Base-by-base conservation (phyloP, 2,797 vertebrate species). In the Rhyacichthys aspro region DNA sequence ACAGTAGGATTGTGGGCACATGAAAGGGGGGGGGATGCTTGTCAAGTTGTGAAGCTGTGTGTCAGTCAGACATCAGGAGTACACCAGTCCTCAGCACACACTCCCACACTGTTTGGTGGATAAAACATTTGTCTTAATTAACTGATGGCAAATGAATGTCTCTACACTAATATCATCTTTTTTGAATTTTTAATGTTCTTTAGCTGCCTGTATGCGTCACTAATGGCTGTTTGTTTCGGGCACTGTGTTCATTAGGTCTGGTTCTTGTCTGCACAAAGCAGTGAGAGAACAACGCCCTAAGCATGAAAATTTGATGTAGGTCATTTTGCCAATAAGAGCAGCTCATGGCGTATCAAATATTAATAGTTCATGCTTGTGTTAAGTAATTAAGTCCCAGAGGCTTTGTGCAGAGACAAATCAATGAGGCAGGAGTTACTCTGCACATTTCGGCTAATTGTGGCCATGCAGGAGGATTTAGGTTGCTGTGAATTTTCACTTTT, bases 341-440 rank as follows among this genome's bases (percentile, higher is more conserved):
- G 43, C 37, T 53, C 49, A 55, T 57, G 59, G 41, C 74, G 17
- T 53, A 90, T 94, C 42, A 90, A 92, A 90, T 91, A 93, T 93
- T 91, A 84, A 93, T 90, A 68, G 68, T 64, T 67, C 79, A 89
- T 88, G 59, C 64, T 56, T 39, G 14, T 53, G 76, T 85, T 84
- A 86, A 88, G 88, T 88, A 89, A 93, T 91, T 83, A 87, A 75
- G 65, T 89, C 91, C 88, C 86, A 47, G 42, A 50, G 83, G 89
- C 67, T 83, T 88, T 81, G 55, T 41, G 44, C 41, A 66, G 54
- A 74, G 32, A 9, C 48, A 85, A 88, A 89, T 85, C 86, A 77
- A 84, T 82, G 68, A 66, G 17, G 34, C 55, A 14, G 37, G 55
- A 45, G 44, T 82, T 77, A 76, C 57, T 81, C 67, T 73, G 70